Base-by-base conservation (phyloP, 2,888 invertebrate genomes). In the Nasonia oneida region DNA sequence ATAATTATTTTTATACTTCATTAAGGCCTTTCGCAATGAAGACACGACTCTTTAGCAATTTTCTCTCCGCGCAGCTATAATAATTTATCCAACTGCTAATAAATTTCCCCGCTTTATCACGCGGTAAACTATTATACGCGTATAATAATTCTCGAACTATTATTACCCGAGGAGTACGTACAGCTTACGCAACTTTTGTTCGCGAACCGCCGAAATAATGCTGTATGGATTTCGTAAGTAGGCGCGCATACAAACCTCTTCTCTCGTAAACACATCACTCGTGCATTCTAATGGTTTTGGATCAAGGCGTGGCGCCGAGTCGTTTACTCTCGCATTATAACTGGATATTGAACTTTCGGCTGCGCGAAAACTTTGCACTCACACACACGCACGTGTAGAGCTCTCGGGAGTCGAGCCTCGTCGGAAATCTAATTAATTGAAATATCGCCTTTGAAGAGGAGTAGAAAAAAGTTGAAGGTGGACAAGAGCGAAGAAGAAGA, bases 321-420 rank as follows among this genome's bases (percentile, higher is more conserved):
- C 78, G 78, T 85, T 81, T 81, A 78, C 77, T 42, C n/a, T 77
- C 37, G 70, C 77, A 74, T 85, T 81, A 85, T 81, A 85, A 81
- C 81, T 81, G 50, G 81, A 85, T 81, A 85, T 85, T 67, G 77
- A 85, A 85, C 77, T 85, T 81, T 42, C 33, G 29, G 67, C 84
- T 47, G 2, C 29, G 57, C 33, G 39, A 71, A 75, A 75, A 67
- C 33, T 79, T 79, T 18, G n/a, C 39, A 14, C 74, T 33, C 73
- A 18, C 33, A 15, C 71, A 3, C 15, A 3, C 39, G n/a, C n/a
- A 39, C 14, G 1, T 33, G 1, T 67, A 12, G 14, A 0, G 6
- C 70, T 71, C 39, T n/a, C n/a, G 47, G 3, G 4, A 76, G 37
- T 50, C 47, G 29, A 29, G 1, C 29, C 29, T 29, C 29, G 29